These are phyloP conservation scores for Gallinago media DNA, from an alignment of 2,113 vertebrate species.

Conservation along the genomic window DNA sequence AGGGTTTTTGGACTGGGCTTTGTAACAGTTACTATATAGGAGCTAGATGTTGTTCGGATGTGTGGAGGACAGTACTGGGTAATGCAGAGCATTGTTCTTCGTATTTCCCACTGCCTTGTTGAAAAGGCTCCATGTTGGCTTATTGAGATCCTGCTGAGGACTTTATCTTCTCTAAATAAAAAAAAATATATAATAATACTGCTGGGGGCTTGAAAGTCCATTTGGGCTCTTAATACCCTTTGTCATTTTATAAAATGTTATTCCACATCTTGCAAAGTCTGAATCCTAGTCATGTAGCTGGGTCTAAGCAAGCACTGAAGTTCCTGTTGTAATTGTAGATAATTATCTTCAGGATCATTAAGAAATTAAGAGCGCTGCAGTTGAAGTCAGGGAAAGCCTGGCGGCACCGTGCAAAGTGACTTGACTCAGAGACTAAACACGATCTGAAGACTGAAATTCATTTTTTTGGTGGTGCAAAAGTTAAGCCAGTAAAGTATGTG, in stretches of 20 bases:
- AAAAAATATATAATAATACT: neutral
- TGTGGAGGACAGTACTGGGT: neutral
- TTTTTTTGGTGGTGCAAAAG: neutral
- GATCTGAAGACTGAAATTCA: neutral
- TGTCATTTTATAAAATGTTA: neutral
- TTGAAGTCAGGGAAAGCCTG: neutral
- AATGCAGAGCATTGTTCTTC: neutral
- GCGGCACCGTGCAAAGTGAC: neutral
- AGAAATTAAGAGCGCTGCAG: neutral
- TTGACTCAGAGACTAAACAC: neutral
- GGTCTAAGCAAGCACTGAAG: neutral
- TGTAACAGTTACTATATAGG: neutral
- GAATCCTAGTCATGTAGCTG: neutral
- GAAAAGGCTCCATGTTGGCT: neutral
- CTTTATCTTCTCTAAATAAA: neutral
- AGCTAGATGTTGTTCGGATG: neutral
- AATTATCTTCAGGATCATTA: neutral
- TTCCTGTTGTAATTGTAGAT: neutral
- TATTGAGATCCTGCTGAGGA: neutral
- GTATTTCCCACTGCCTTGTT: neutral
- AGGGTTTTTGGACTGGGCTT: neutral
- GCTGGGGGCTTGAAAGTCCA: fast-evolving
- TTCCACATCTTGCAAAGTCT: neutral
- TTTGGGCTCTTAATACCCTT: neutral
- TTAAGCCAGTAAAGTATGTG: neutral